Evolutionary conservation across 2,113 vertebrate genomes (phyloP).

Genomic region (Onychostoma macrolepis): DNA sequence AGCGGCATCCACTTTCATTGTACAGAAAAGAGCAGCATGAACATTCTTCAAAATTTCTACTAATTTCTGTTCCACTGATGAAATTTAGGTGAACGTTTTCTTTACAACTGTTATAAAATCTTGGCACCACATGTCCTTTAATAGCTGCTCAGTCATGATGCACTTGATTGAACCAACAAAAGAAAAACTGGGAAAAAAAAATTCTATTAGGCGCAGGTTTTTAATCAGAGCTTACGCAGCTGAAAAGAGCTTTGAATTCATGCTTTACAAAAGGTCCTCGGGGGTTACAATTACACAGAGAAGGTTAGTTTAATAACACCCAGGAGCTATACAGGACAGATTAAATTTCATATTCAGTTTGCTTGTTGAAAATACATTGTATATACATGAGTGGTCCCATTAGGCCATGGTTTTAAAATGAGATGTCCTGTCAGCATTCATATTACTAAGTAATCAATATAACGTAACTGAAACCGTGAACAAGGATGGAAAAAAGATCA

Average conservation of each 20-base stretch:
- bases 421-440: conserved; percentile 20
- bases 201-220: neutral
- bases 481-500: neutral
- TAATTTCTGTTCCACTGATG: neutral
- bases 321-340: conserved; percentile 22
- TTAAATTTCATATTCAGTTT: conserved; percentile 34
- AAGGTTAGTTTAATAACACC: conserved; percentile 36
- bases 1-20: neutral
- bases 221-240: conserved; percentile 32
- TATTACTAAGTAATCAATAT: conserved; percentile 31
- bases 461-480: conserved; percentile 14
- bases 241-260: conserved; percentile 14
- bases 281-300: conserved; percentile 32
- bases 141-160: neutral
- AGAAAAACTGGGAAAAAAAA: neutral
- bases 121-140: neutral
- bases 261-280: conserved; percentile 17
- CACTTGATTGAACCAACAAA: neutral
- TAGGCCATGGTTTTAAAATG: conserved; percentile 34
- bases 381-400: conserved; percentile 38
- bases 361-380: conserved; percentile 6
- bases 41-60: neutral
- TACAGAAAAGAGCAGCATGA: neutral
- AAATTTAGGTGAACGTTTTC: neutral
- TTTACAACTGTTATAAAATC: neutral